A percentile compares a stretch with the other conserved stretches of the same genome.
These are phyloP conservation scores for Glaucidium brasilianum DNA, from an alignment of 2,113 vertebrate genomes.

Conservation along the genomic window DNA sequence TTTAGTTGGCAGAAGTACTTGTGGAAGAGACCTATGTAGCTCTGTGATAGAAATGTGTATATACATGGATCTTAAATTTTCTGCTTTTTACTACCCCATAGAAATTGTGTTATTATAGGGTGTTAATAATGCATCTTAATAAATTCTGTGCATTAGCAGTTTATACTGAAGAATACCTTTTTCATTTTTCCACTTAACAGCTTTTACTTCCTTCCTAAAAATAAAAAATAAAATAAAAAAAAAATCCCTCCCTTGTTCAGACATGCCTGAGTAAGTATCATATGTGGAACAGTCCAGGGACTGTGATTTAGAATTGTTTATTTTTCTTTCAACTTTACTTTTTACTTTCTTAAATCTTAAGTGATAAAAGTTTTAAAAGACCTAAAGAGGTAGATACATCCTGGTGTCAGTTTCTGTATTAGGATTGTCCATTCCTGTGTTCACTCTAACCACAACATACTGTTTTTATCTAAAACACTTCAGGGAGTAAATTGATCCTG, in stretches of 20 bases:
- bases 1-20: neutral
- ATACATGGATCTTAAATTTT: neutral
- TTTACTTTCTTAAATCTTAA: neutral
- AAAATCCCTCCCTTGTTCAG: neutral
- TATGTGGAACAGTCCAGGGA: neutral
- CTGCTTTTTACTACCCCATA: neutral
- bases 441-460: neutral
- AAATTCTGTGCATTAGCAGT: neutral
- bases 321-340: neutral
- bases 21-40: accelerated
- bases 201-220: neutral
- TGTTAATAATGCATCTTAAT: neutral
- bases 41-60: neutral
- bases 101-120: neutral
- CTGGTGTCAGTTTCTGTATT: neutral
- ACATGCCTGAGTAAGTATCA: neutral
- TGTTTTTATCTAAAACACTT: neutral
- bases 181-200: neutral
- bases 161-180: neutral
- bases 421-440: neutral
- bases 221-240: neutral
- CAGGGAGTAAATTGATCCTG: neutral
- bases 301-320: neutral
- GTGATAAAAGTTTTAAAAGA: neutral
- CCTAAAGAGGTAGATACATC: neutral